phyloP scores from a whole-genome alignment of 1,140 invertebrate species.

The Cryptotermes secundus region DNA sequence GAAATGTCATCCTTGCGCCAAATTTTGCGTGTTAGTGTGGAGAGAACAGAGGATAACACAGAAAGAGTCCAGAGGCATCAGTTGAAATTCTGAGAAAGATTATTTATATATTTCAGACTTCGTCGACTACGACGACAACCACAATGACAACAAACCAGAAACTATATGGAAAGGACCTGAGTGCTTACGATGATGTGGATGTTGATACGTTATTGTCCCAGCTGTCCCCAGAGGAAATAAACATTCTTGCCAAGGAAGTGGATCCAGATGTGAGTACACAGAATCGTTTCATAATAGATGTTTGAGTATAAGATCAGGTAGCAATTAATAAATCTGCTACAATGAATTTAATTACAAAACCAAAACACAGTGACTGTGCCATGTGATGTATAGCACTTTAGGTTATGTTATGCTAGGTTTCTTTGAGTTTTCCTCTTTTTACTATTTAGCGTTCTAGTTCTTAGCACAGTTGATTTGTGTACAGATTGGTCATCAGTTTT shows the following conservation, averaged over 20 bases:
- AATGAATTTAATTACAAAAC: no score
- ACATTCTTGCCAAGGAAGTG: constrained; percentile 96
- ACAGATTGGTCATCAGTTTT: no score
- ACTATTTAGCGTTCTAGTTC: no score
- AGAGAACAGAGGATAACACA: not conserved
- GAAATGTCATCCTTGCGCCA: not conserved
- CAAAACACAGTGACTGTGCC: no score
- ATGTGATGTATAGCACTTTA: no score
- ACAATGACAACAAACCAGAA: constrained; percentile 86
- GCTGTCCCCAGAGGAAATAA: constrained; percentile 93
- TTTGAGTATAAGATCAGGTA: no score
- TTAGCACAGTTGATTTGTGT: no score
- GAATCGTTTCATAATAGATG: no score
- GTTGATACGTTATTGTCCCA: constrained; percentile 94
- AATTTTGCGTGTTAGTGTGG: not conserved
- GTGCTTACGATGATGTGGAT: constrained; percentile 93
- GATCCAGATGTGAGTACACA: constrained; percentile 93
- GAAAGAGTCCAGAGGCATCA: not conserved
- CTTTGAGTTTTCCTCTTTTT: no score
- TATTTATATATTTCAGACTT: constrained; percentile 47
- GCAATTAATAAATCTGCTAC: no score
- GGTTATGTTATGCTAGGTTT: no score
- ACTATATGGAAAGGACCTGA: constrained; percentile 89
- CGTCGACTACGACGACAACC: constrained; percentile 75
- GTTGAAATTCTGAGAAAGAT: not conserved